Evolutionary conservation across 2,888 invertebrate species (phyloP).

Genomic region (Mimachlamys varia): DNA sequence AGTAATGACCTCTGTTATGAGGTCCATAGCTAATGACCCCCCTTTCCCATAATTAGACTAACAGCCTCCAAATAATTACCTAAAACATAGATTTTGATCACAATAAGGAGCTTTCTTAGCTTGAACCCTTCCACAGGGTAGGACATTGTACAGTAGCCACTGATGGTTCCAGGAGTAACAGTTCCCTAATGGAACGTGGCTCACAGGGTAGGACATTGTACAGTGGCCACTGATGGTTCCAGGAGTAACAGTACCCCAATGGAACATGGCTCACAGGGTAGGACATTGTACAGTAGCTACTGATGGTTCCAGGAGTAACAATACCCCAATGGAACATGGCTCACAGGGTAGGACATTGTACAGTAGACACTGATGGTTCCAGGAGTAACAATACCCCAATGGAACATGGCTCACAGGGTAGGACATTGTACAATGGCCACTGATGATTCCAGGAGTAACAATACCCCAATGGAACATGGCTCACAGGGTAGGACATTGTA

Average conservation of each 20-base stretch:
- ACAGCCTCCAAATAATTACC: slow-evolving; percentile 29
- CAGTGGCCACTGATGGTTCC: neutral
- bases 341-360: neutral
- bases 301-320: neutral
- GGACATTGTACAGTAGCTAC: neutral
- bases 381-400: neutral
- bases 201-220: neutral
- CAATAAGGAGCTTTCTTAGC: neutral
- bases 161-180: neutral
- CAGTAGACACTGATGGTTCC: neutral
- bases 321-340: neutral
- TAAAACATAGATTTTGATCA: slow-evolving; percentile 1
- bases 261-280: neutral
- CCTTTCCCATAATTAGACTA: neutral
- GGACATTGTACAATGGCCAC: neutral
- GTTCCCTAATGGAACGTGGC: neutral
- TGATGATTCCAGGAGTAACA: no score
- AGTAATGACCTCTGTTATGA: neutral
- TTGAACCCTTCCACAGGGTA: neutral
- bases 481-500: no score
- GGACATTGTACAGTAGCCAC: neutral
- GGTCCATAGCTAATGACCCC: neutral
- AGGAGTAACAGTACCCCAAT: neutral
- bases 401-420: neutral
- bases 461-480: no score